These are phyloP conservation scores for Daphoenositta chrysoptera DNA, from an alignment of 2,113 vertebrate species.

Conservation along the genomic window DNA sequence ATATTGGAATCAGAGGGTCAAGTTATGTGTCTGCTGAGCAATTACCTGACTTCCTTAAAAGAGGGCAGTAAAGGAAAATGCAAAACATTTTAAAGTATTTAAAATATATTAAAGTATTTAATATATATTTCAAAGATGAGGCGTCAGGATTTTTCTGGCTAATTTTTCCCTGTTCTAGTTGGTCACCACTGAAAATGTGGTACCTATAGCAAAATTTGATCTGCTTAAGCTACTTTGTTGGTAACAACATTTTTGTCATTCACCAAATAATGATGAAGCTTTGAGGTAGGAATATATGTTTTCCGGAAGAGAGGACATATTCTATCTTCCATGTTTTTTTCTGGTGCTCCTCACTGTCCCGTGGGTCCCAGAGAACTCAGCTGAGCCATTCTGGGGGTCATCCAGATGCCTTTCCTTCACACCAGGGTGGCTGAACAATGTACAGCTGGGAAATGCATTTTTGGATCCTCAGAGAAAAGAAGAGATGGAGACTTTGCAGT, in stretches of 20 bases:
- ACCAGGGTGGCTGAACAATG: rapidly evolving
- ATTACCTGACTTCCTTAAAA: background rate
- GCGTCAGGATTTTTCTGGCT: background rate
- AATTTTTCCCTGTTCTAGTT: background rate
- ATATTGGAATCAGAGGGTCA: background rate
- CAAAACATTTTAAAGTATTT: background rate
- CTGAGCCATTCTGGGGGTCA: background rate
- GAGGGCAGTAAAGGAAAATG: background rate
- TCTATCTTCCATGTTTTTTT: background rate
- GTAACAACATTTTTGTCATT: background rate
- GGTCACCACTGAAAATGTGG: background rate
- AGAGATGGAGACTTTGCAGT: background rate
- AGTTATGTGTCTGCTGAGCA: background rate
- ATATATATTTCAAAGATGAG: background rate
- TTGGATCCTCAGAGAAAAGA: background rate
- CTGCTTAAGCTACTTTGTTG: background rate
- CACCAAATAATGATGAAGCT: background rate
- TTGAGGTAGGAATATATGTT: background rate
- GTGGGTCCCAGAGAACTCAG: background rate
- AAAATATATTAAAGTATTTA: background rate
- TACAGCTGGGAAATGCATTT: too few relatives aligned
- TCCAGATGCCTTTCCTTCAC: rapidly evolving
- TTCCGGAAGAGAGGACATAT: background rate
- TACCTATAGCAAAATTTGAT: background rate
- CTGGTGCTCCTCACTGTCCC: background rate